These are phyloP conservation scores for Brachyistius frenatus DNA, from an alignment of 2,113 vertebrate genomes.

Conservation along the genomic window DNA sequence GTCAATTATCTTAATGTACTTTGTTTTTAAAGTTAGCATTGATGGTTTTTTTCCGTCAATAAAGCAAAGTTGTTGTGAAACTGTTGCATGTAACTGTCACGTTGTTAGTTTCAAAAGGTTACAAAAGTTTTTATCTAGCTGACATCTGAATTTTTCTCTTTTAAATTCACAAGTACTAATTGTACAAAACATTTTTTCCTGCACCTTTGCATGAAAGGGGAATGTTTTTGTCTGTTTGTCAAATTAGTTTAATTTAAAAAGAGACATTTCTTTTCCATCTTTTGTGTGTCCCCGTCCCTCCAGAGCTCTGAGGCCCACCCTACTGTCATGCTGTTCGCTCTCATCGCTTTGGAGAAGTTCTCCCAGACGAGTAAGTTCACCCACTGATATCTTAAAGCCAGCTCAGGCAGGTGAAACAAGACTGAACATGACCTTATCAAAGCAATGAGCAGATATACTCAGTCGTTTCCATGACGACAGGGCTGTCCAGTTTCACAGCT, in stretches of 20 bases:
- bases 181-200: neutral
- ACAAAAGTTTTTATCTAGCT: neutral
- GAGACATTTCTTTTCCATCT: neutral
- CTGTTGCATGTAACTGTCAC: neutral
- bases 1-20: no score
- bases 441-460: neutral
- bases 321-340: conserved; percentile 98
- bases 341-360: conserved; percentile 99
- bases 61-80: neutral
- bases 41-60: neutral
- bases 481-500: neutral
- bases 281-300: conserved; percentile 46
- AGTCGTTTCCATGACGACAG: neutral
- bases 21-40: neutral
- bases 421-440: neutral
- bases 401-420: neutral
- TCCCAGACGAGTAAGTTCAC: conserved; percentile 96
- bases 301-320: conserved; percentile 97
- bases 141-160: neutral
- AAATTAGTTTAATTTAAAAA: neutral
- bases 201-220: neutral
- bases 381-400: neutral
- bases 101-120: neutral
- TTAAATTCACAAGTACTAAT: neutral
- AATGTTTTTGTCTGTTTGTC: neutral